Evolutionary conservation across 2,113 vertebrate genomes (phyloP), one percentile per base, ranked within the genome.

Genomic region (Myrmecophaga tridactyla): DNA sequence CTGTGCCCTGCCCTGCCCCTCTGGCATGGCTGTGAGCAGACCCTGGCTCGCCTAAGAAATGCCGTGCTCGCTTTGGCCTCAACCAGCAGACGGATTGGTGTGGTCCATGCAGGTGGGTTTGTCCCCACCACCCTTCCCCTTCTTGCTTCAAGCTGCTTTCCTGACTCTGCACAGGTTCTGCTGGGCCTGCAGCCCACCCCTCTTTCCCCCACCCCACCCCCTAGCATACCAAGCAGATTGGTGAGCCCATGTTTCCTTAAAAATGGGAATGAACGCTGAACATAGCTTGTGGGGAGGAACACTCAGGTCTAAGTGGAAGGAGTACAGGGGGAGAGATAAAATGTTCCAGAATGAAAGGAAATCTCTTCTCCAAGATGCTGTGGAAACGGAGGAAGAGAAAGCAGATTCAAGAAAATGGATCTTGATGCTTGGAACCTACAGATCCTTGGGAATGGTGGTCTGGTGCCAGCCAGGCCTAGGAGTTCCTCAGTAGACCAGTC

Each of bases 71-170:
- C 99, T 99, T 99, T 98, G 99, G 99, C 98, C 99, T 99, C 99
- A 99, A 99, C 99, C 99, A 99, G 99, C 99, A 99, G 99, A 99
- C 98, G 98, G 99, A 99, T 99, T 99, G 99, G 99, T 99, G 99
- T 98, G 99, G 99, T 98, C 99, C 99, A 34, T 99, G 99, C 99
- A 99, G 99, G 99, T 99, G 99, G 99, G 99, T 99, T 99, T 98
- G 97, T 88, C 94, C 94, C 90, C 91, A 78, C 94, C 95, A 70
- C 94, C 87, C 84, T 41, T 60, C 77, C 96, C 96, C 94, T 96
- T 92, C 63, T 97, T 97, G 97, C 97, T 96, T 97, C 90, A 94
- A 94, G 97, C 97, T 97, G 96, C 97, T 97, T 95, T 96, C 97
- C 92, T 96, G 78, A 92, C 72, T 93, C 87, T 96, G 89, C 83